Percentiles rank a stretch among this genome's conserved stretches.
These are phyloP conservation scores for Florisuga fusca DNA, from an alignment of 2,797 vertebrate genomes.

Conservation along the genomic window DNA sequence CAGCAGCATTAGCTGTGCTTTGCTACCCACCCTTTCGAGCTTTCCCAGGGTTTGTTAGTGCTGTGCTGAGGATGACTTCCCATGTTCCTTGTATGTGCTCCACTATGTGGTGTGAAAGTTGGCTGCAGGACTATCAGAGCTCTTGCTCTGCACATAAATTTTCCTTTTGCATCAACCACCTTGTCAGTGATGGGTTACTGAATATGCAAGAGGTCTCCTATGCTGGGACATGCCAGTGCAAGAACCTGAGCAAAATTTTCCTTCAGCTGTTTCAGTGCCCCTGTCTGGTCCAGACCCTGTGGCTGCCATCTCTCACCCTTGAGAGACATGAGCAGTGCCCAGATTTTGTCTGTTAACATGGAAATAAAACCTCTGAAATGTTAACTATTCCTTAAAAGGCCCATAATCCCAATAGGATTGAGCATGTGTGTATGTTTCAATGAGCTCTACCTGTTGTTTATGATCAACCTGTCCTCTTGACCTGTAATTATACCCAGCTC, in stretches of 20 bases:
- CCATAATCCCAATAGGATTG: not conserved
- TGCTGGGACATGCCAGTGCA: not conserved
- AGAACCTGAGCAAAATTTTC: not conserved
- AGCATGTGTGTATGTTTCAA: not conserved
- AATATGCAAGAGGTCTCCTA: not conserved
- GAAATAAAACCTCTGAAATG: not conserved
- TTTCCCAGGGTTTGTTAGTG: not conserved
- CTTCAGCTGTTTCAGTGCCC: not conserved
- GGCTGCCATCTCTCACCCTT: not conserved
- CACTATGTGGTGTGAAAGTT: fast-evolving
- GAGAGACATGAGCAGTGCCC: not conserved
- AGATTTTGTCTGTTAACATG: not conserved
- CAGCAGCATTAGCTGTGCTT: not conserved
- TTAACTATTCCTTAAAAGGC: not conserved
- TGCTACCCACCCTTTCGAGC: fast-evolving
- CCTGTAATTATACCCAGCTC: not conserved
- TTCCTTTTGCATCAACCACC: not conserved
- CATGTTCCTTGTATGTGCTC: not conserved
- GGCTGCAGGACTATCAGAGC: not conserved
- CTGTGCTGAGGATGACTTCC: not conserved
- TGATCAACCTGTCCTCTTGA: not conserved
- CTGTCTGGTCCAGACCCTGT: not conserved
- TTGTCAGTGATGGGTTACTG: not conserved
- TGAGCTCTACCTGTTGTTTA: not conserved
- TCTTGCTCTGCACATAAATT: not conserved